Base-by-base conservation (phyloP, 1,140 invertebrate genomes). In the Phymorhynchus buccinoides region DNA sequence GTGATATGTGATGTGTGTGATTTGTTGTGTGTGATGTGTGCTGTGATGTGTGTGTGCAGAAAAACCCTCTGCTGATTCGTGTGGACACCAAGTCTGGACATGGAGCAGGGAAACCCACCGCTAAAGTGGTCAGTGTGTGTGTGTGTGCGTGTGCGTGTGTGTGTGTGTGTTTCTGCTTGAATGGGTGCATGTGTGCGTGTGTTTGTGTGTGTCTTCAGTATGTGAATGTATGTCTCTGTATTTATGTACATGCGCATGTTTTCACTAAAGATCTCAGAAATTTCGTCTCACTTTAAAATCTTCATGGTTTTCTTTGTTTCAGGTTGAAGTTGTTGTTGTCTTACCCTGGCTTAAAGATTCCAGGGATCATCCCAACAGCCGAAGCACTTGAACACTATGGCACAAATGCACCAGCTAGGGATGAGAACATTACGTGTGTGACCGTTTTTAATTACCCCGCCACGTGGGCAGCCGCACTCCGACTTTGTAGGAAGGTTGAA, bases 11-110 rank as follows among this genome's bases (percentile, higher is more conserved):
- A 9, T 71, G 32, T 35, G 39, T 7, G 7, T 62, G 22, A 2
- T 18, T 37, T 32, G 12, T 80, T 37, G 52, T 87, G 78, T 68
- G n/a, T 88, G n/a, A n/a, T n/a, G n/a, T n/a, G n/a, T n/a, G n/a
- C n/a, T n/a, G n/a, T n/a, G n/a, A n/a, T n/a, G n/a, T n/a, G n/a
- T n/a, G n/a, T n/a, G n/a, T 91, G 30, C 96, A 99, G 95, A 95
- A 92, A n/a, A 98, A 97, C 91, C 98, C 98, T 0, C 91, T 99
- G 80, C 90, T 99, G 52, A 96, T 98, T 48, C 94, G 96, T 85
- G 95, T 99, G 84, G 98, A 99, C 90, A 98, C 96, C 16, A 98
- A 99, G 94, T 96, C 98, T 68, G 99, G 99, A 0, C 99, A 99
- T 94, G 98, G 99, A 78, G 95, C 95, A 88, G 98, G 98, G 37